phyloP scores from a whole-genome alignment of 2,797 vertebrate species.

The Labeo calbasu region DNA sequence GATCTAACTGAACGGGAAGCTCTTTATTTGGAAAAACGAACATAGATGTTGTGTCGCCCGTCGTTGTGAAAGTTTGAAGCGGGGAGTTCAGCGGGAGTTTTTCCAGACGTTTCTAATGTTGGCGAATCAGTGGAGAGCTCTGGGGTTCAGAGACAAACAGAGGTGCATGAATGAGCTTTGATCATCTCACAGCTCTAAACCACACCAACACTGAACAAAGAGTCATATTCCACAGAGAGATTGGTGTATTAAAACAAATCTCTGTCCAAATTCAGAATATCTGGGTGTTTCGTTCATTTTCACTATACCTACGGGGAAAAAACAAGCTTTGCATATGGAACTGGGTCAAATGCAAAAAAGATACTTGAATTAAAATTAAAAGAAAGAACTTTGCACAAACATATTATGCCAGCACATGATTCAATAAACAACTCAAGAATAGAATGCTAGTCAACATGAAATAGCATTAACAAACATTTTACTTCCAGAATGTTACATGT shows the following conservation, averaged over 20 bases:
- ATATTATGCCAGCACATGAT: not conserved
- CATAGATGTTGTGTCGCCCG: not conserved
- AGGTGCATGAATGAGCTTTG: slow-evolving; percentile 2
- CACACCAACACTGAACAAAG: slow-evolving; percentile 19
- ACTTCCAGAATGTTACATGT: not conserved
- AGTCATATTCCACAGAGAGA: not conserved
- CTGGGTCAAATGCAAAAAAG: slow-evolving; percentile 22
- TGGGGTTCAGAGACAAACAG: slow-evolving; percentile 12
- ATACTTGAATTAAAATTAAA: not conserved
- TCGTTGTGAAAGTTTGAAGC: not conserved
- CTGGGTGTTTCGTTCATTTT: not conserved
- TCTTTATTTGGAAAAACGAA: not conserved
- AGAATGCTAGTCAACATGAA: not conserved
- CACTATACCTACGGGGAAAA: not conserved
- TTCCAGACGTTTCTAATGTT: not conserved
- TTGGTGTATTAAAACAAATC: slow-evolving; percentile 6
- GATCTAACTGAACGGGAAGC: not conserved
- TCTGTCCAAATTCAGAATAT: not conserved
- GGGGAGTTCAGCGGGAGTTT: not conserved
- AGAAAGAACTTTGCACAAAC: slow-evolving; percentile 1
- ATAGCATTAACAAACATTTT: not conserved
- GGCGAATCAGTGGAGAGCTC: slow-evolving; percentile 6
- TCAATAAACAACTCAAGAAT: not conserved
- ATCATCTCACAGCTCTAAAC: slow-evolving; percentile 11
- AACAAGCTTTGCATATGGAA: not conserved